Conservation (phyloP, 2,797 vertebrate genomes). For the Parambassis ranga region DNA sequence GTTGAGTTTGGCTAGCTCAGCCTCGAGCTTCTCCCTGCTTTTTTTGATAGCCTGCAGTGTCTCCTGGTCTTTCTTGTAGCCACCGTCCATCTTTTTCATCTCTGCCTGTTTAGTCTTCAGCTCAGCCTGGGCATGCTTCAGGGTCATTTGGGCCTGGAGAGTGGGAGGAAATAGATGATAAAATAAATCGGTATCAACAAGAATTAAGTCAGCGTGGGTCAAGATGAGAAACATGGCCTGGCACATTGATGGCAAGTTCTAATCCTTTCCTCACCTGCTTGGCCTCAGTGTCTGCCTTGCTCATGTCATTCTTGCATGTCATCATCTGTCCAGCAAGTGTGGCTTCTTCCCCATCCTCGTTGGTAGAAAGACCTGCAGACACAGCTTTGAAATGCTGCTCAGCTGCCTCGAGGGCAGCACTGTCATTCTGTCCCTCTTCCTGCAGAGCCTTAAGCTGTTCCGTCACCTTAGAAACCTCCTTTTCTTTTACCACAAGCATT, state of each 20-base stretch:
- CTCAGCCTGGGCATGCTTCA: conserved; percentile 89
- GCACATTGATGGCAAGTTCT: too few relatives aligned
- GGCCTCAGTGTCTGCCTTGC: conserved; percentile 91
- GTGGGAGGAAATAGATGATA: not conserved
- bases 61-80: conserved; percentile 89
- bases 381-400: conserved; percentile 91
- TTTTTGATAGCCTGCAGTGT: conserved; percentile 80
- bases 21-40: conserved; percentile 82
- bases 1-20: conserved; percentile 85
- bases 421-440: conserved; percentile 82
- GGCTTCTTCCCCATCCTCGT: conserved; percentile 87
- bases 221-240: too few relatives aligned
- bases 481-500: conserved; percentile 86
- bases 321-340: conserved; percentile 94
- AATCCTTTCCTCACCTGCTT: conserved; percentile 84
- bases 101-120: conserved; percentile 90
- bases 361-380: conserved; percentile 90
- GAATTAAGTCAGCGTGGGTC: not conserved
- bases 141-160: conserved; percentile 91
- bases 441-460: conserved; percentile 78
- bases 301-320: conserved; percentile 93
- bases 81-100: conserved; percentile 90
- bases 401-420: conserved; percentile 79
- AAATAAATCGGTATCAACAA: not conserved
- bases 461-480: conserved; percentile 81